Base-by-base conservation (phyloP, 2,113 vertebrate species). In the Casuarius casuarius region DNA sequence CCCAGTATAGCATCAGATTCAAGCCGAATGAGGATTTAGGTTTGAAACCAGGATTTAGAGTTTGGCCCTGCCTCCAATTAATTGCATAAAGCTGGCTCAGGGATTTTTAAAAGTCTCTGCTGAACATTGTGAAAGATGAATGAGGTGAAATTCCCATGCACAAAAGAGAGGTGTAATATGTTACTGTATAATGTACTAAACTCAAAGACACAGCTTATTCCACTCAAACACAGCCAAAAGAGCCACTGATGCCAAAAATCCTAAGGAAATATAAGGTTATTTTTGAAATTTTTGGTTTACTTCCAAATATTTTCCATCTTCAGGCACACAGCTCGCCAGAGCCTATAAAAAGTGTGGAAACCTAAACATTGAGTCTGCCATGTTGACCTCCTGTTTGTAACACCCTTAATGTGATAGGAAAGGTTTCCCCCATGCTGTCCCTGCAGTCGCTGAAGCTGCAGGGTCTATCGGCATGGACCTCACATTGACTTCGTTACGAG, bases 301-400 rank as follows among this genome's bases (percentile, higher is more conserved):
- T 92, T 96, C 92, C 96, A 95, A 94, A 87, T 95, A 93, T 97
- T 96, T 96, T 96, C 91, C 90, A 92, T 91, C 90, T 96, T 96
- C 92, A 95, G 66, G 91, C 92, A 79, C 80, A 87, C 26, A 95
- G 83, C 73, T 89, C 77, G 85, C 88, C 84, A 90, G 92, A 84
- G 48, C 33, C 77, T 82, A 89, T 94, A 93, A 96, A 96, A 96
- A 79, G 44, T 87, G 84, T 90, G 92, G 95, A 97, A 96, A 96
- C 73, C 83, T 89, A 95, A 96, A 94, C 73, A 94, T 21, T 72
- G 59, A 92, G 70, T 18, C 66, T 93, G 66, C 80, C 89, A 52
- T 73, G 62, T 35, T 96, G 96, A 90, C 95, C 90, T 95, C 68
- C 79, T 9, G 1, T 94, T 96, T 87, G 70, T 65, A 96, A 89